A percentile compares a stretch with the other conserved stretches of the same genome.
Conservation (phyloP, 1,140 invertebrate genomes). For the Pogonus chalceus region DNA sequence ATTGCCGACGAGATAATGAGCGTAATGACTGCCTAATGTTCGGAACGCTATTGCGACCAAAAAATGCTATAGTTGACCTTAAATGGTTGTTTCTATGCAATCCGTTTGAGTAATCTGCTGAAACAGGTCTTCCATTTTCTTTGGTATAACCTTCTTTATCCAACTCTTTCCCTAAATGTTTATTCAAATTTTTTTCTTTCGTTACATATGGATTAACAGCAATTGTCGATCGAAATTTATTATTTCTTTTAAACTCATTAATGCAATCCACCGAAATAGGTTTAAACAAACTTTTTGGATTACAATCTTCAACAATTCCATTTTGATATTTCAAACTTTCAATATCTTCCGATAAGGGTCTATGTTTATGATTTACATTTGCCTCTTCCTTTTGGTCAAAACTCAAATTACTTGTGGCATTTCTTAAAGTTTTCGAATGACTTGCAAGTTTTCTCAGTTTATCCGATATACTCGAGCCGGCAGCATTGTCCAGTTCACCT, state of each 20-base stretch:
- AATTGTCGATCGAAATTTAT: not conserved
- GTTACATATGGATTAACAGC: not conserved
- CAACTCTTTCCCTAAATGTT: no score
- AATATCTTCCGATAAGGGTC: not conserved
- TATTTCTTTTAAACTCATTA: not conserved
- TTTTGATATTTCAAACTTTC: not conserved
- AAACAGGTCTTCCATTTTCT: no score
- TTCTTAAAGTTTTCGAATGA: not conserved
- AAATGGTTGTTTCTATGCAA: constrained; percentile 12
- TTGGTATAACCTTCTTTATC: no score
- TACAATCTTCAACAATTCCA: not conserved
- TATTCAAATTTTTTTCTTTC: not conserved
- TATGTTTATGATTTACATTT: not conserved
- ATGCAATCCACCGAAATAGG: not conserved
- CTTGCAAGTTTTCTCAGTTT: constrained; percentile 9
- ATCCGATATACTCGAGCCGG: not conserved
- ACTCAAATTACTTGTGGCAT: not conserved
- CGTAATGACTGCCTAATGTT: constrained; percentile 1
- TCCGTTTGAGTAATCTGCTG: constrained; percentile 9
- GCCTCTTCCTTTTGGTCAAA: not conserved
- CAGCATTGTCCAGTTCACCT: not conserved
- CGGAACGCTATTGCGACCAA: constrained; percentile 13
- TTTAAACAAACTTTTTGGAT: not conserved
- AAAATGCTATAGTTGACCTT: constrained; percentile 12
- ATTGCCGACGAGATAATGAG: no score